Conservation (phyloP, 2,797 vertebrate species). For the Gouania willdenowi region DNA sequence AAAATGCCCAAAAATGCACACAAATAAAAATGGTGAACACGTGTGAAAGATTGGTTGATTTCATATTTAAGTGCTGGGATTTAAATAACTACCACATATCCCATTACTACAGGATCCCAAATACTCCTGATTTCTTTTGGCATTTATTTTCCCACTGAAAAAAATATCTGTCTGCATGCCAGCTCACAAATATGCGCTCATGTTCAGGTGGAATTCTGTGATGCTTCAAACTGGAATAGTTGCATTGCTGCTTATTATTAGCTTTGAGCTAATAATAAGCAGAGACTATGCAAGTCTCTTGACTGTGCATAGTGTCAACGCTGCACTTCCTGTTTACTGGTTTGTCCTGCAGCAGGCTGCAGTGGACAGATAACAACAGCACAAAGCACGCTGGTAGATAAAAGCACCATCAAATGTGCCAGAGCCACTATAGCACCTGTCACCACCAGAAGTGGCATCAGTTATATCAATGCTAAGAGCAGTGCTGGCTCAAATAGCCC, state of each 20-base stretch:
- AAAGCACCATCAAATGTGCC: slow-evolving; percentile 45
- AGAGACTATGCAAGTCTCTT: no score
- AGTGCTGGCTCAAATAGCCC: slow-evolving; percentile 13
- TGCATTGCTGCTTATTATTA: slow-evolving; percentile 50
- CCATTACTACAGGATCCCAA: no score
- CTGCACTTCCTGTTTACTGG: slow-evolving; percentile 56
- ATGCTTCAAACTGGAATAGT: slow-evolving; percentile 19
- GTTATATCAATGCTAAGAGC: slow-evolving; percentile 30
- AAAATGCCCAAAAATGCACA: no score
- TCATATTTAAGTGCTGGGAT: no score
- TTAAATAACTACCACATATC: no score
- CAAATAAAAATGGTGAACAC: no score
- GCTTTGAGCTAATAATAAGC: slow-evolving; percentile 32
- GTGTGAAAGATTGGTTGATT: no score
- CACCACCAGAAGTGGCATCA: slow-evolving; percentile 48
- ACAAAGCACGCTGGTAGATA: slow-evolving; percentile 69
- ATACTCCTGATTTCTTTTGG: no score
- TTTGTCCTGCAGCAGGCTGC: slow-evolving; percentile 62
- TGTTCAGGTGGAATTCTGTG: slow-evolving; percentile 33
- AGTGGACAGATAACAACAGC: slow-evolving; percentile 60
- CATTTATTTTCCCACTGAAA: no score
- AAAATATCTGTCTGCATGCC: no score
- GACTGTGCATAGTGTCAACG: slow-evolving; percentile 53
- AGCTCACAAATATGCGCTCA: slow-evolving; percentile 1
- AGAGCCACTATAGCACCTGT: slow-evolving; percentile 31